These are phyloP conservation scores for Sebastes fasciatus DNA, from an alignment of 2,113 vertebrate genomes.

Conservation along the genomic window DNA sequence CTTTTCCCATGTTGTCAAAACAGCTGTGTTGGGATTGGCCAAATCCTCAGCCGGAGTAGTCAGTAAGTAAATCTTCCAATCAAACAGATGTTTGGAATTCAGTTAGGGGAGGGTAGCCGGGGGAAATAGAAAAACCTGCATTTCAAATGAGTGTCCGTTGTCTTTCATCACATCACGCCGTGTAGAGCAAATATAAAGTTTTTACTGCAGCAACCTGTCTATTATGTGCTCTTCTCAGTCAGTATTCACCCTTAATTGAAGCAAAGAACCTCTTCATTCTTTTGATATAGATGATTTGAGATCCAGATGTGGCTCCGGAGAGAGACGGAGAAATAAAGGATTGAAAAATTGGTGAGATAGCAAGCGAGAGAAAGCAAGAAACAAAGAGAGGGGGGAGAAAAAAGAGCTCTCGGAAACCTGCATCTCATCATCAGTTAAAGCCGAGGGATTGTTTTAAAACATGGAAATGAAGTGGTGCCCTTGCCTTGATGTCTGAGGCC, in stretches of 20 bases:
- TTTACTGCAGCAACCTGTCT: constrained; percentile 10
- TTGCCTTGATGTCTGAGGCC: constrained; percentile 30
- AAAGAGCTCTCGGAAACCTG: not conserved
- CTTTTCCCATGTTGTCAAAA: constrained; percentile 16
- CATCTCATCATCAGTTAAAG: constrained; percentile 36
- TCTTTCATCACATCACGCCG: constrained; percentile 17
- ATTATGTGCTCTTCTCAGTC: constrained; percentile 21
- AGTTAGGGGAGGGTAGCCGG: not conserved
- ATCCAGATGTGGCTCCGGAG: constrained; percentile 29
- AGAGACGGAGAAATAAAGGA: constrained; percentile 26
- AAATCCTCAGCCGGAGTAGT: constrained; percentile 29
- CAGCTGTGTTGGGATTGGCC: constrained; percentile 21
- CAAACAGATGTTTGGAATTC: constrained; percentile 18
- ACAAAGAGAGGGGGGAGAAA: constrained; percentile 12
- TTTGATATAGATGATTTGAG: constrained; percentile 49
- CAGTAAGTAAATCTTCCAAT: constrained; percentile 21
- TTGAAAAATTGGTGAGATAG: constrained; percentile 1
- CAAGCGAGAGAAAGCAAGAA: not conserved
- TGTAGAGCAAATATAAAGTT: constrained; percentile 3
- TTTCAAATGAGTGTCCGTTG: constrained; percentile 22
- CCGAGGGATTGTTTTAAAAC: constrained; percentile 16
- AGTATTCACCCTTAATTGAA: constrained; percentile 42
- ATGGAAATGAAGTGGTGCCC: constrained; percentile 24
- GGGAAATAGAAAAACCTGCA: constrained; percentile 11
- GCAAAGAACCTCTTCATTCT: constrained; percentile 41